Percentiles rank a stretch among this genome's conserved stretches.
Conservation (phyloP, 2,797 vertebrate genomes). For the Numenius phaeopus region DNA sequence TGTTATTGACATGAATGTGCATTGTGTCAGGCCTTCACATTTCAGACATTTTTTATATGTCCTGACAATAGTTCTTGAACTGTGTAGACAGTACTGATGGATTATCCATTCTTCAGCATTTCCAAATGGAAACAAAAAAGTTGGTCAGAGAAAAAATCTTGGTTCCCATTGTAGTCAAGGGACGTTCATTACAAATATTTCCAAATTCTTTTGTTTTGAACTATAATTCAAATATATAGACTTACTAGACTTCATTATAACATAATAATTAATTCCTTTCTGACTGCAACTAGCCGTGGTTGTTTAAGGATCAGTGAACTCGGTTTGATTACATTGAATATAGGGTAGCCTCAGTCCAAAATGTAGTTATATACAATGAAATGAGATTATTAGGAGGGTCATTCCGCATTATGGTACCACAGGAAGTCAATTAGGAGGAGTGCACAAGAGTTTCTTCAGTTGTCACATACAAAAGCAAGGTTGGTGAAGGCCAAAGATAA, state of each 20-base stretch:
- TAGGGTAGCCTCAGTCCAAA: background rate
- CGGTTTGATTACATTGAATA: background rate
- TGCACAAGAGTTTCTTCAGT: background rate
- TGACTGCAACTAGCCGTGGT: background rate
- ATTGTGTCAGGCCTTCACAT: conserved; percentile 63
- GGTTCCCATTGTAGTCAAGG: conserved; percentile 13
- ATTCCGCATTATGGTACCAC: background rate
- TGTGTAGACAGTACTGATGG: conserved; percentile 66
- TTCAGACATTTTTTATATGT: conserved; percentile 48
- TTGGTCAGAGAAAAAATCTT: background rate
- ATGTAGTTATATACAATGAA: background rate
- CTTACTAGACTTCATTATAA: background rate
- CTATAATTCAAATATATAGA: background rate
- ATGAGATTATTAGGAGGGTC: background rate
- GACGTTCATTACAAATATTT: conserved; percentile 22
- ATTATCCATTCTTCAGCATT: conserved; percentile 68
- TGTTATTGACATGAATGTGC: conserved; percentile 68
- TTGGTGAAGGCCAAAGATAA: background rate
- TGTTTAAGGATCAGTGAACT: background rate
- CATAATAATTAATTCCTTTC: background rate
- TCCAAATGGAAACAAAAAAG: conserved; percentile 58
- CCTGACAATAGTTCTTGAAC: conserved; percentile 65
- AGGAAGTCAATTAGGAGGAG: background rate
- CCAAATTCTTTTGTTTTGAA: conserved; percentile 38
- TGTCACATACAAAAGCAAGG: background rate